Base-by-base conservation (phyloP, 2,113 vertebrate genomes). In the Bujurquina vittata region DNA sequence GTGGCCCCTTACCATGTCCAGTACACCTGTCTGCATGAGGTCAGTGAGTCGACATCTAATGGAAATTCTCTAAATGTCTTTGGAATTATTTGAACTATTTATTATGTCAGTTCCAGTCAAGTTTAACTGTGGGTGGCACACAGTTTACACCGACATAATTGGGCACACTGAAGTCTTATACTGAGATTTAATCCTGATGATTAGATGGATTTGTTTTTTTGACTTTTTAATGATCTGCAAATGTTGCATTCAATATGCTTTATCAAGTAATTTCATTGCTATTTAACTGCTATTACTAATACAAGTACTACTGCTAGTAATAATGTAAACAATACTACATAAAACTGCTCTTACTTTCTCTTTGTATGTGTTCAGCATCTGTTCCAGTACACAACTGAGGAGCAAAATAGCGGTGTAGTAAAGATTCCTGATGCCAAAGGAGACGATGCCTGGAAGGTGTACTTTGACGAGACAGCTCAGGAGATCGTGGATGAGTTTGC, bases 1-100 rank as follows among this genome's bases (percentile, higher is more conserved):
- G 98, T 99, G 90, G 96, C 98, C 20, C 98, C 98, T 0, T 99
- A 99, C 90, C 98, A 99, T 0, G 97, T 99, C 4, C 98, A 99
- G 91, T 99, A 99, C 88, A 99, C 98, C n/a, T 99, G 98, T 86
- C 95, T 99, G 61, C 98, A 99, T 0, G 98, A 99, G 97, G 98
- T 99, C 81, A 95, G 97, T 59, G 43, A 75, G 9, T 4, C 18
- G 11, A 72, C 12, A 46, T 69, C 26, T 58, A 43, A 3, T 46
- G 11, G 49, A 52, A 54, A 54, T 72, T 26, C 67, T 72, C 20
- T 20, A 74, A 73, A 80, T 18, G 17, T 17, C 20, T 52, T 58
- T 9, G 14, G 23, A n/a, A 65, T 80, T 75, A 75, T 76, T 83
- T 80, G 8, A 23, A 77, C 18, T 75, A 69, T 69, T 52, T 69